Evolutionary conservation across 2,113 vertebrate genomes (phyloP).

Genomic region (Strigops habroptila): DNA sequence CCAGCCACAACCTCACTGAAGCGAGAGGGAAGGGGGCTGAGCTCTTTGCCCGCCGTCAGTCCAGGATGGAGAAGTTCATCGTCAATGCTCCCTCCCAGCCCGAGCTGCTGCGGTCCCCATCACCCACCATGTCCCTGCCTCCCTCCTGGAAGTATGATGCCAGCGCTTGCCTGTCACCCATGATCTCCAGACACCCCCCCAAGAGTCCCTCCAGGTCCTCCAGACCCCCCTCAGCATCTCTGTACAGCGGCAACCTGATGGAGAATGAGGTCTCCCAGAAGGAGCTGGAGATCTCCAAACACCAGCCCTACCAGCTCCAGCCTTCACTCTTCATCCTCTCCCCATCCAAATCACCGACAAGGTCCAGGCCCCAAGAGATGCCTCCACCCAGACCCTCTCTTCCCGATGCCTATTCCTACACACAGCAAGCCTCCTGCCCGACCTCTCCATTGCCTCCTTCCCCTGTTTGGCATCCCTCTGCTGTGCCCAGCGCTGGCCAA

Average conservation of each 20-base stretch:
- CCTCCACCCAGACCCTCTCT: constrained; percentile 76
- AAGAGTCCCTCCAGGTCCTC: constrained; percentile 75
- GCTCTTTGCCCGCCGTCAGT: constrained; percentile 90
- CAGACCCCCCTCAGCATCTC: constrained; percentile 68
- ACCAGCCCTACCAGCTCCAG: constrained; percentile 87
- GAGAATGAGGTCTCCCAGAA: constrained; percentile 86
- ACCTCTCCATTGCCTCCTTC: constrained; percentile 59
- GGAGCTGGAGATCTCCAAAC: constrained; percentile 86
- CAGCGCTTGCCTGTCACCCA: constrained; percentile 74
- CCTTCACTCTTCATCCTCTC: constrained; percentile 90
- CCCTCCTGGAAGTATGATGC: constrained; percentile 92
- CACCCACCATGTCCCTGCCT: constrained; percentile 93
- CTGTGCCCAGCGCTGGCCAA: constrained; percentile 17
- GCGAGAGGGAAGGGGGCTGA: constrained; percentile 91
- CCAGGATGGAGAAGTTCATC: constrained; percentile 93
- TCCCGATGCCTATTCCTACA: constrained; percentile 43
- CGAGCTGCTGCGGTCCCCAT: constrained; percentile 79
- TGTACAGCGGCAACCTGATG: constrained; percentile 62
- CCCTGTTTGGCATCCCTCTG: constrained; percentile 69
- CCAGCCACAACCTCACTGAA: constrained; percentile 86
- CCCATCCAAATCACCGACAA: constrained; percentile 81
- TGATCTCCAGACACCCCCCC: constrained; percentile 59
- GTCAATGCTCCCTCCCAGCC: constrained; percentile 77
- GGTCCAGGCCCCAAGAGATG: constrained; percentile 74
- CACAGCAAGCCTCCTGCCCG: constrained; percentile 78